Evolutionary conservation across 2,888 invertebrate genomes (phyloP).

Genomic region (Epirrhoe alternata): DNA sequence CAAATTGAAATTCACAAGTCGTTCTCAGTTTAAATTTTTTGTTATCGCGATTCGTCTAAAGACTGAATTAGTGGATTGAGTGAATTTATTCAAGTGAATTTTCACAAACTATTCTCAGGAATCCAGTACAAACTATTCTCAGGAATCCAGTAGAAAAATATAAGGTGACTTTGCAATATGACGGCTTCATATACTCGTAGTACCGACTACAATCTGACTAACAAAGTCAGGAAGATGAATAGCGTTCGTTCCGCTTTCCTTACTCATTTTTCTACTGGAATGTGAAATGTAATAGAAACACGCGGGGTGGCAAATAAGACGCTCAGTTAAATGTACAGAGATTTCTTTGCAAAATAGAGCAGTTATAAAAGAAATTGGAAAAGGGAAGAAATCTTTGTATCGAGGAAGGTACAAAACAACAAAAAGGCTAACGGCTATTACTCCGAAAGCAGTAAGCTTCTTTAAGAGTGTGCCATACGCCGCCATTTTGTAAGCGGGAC

Average conservation of each 20-base stretch:
- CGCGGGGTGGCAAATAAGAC: slow-evolving; percentile 26
- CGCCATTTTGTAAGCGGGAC: no score
- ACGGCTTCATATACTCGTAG: slow-evolving; percentile 22
- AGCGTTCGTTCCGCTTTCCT: slow-evolving; percentile 20
- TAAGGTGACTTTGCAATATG: slow-evolving; percentile 18
- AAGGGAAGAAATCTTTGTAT: not conserved
- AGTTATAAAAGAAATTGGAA: slow-evolving; percentile 3
- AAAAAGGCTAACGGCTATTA: not conserved
- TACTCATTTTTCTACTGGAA: slow-evolving; percentile 28
- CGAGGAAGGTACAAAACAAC: not conserved
- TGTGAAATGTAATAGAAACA: slow-evolving; percentile 29
- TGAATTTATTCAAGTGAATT: slow-evolving; percentile 6
- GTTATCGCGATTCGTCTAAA: slow-evolving; percentile 5
- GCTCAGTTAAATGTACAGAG: slow-evolving; percentile 15
- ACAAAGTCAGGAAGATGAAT: slow-evolving; percentile 32
- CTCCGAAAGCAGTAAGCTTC: not conserved
- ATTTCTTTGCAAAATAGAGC: slow-evolving; percentile 3
- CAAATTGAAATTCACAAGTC: slow-evolving; percentile 22
- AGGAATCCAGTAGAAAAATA: slow-evolving; percentile 14
- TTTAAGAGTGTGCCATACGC: no score
- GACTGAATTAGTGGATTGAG: not conserved
- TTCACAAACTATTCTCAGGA: no score
- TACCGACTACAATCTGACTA: slow-evolving; percentile 29
- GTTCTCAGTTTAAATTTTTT: slow-evolving; percentile 10
- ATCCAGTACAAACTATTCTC: slow-evolving; percentile 7